A percentile compares a stretch with the other conserved stretches of the same genome.
Conservation (phyloP, 2,113 vertebrate species). For the Grus americana region DNA sequence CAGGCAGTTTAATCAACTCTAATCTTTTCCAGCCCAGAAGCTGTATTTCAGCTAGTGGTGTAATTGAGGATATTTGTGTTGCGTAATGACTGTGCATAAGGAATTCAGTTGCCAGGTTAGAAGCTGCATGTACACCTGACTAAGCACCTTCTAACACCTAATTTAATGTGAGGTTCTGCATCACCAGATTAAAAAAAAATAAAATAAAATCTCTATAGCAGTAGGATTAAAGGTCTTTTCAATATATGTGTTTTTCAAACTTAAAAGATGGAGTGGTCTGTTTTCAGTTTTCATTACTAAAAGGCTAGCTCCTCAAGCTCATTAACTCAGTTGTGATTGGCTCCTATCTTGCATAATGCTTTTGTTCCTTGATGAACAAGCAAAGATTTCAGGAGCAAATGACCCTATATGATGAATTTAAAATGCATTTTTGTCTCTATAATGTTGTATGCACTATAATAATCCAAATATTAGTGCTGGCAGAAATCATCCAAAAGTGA, state of each 20-base stretch:
- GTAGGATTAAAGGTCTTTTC: neutral
- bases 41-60: neutral
- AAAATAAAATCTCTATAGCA: neutral
- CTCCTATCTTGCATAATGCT: neutral
- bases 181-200: neutral
- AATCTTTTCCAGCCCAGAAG: slow-evolving; percentile 42
- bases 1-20: slow-evolving; percentile 31
- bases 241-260: neutral
- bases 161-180: neutral
- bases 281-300: neutral
- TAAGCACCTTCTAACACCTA: neutral
- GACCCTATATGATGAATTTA: neutral
- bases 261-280: neutral
- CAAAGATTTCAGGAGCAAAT: neutral
- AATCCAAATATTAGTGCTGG: neutral
- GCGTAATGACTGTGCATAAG: neutral
- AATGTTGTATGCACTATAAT: neutral
- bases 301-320: neutral
- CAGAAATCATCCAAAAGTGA: neutral
- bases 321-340: neutral
- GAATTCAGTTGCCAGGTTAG: neutral
- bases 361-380: neutral
- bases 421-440: neutral
- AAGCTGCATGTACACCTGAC: neutral
- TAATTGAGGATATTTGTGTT: neutral